A percentile compares a stretch with the other conserved stretches of the same genome.
phyloP scores from a whole-genome alignment of 2,797 vertebrate genomes.

The Cottoperca gobio region DNA sequence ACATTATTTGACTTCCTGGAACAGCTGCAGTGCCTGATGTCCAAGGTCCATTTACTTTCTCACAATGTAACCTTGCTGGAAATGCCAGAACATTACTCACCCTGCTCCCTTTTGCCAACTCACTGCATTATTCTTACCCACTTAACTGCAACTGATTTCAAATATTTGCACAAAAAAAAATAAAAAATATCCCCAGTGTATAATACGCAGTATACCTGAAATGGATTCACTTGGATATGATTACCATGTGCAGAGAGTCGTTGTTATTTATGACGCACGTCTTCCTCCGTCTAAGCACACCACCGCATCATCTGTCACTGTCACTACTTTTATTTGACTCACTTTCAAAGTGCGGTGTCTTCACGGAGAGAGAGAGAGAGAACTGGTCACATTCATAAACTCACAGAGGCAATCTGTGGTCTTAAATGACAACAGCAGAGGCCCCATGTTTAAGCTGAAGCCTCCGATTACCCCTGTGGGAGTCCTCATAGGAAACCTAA shows the following conservation, averaged over 20 bases:
- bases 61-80: constrained; percentile 70
- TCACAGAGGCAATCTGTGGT: constrained; percentile 41
- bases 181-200: constrained; percentile 47
- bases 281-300: constrained; percentile 50
- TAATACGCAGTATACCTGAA: constrained; percentile 58
- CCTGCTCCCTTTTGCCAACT: constrained; percentile 62
- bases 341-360: constrained; percentile 55
- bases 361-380: constrained; percentile 22
- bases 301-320: constrained; percentile 67
- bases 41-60: constrained; percentile 62
- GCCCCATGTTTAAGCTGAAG: constrained; percentile 65
- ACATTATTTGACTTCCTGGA: constrained; percentile 57
- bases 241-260: constrained; percentile 59
- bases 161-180: constrained; percentile 62
- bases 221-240: constrained; percentile 74
- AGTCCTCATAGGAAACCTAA: constrained; percentile 62
- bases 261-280: constrained; percentile 73
- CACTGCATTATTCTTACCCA: constrained; percentile 69
- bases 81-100: constrained; percentile 78
- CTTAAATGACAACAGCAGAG: constrained; percentile 64
- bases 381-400: constrained; percentile 48
- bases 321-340: constrained; percentile 71
- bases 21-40: constrained; percentile 49
- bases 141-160: constrained; percentile 71
- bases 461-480: constrained; percentile 63